Percentiles rank a stretch among this genome's conserved stretches.
These are phyloP conservation scores for Odontomachus brunneus DNA, from an alignment of 1,140 invertebrate species.

Conservation along the genomic window DNA sequence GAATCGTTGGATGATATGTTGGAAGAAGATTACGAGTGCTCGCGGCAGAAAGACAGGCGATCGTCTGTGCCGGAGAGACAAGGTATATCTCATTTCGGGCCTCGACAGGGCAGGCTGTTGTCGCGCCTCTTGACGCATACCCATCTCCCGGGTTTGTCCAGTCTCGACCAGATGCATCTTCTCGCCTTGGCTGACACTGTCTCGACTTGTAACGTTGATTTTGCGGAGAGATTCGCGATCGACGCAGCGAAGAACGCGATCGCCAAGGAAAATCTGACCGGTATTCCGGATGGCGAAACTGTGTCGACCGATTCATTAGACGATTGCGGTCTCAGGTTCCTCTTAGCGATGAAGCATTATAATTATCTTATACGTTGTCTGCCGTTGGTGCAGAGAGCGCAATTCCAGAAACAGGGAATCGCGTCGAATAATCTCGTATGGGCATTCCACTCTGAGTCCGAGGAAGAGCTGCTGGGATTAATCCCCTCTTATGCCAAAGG, in stretches of 20 bases:
- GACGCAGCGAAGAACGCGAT: constrained; percentile 91
- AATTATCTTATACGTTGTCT: constrained; percentile 96
- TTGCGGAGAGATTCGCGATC: constrained; percentile 93
- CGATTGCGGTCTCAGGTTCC: constrained; percentile 98
- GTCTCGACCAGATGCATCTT: constrained; percentile 99
- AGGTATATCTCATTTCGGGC: constrained; percentile 93
- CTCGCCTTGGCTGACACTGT: constrained; percentile 99
- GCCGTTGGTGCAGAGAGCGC: constrained; percentile 93
- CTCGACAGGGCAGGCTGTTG: constrained; percentile 91
- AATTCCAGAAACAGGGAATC: constrained; percentile 95
- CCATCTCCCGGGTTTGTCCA: constrained; percentile 97
- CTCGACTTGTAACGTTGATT: constrained; percentile 95
- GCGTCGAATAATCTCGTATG: constrained; percentile 97
- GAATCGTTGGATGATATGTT: constrained; percentile 93
- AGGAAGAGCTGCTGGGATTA: constrained; percentile 96
- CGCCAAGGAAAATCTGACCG: constrained; percentile 89
- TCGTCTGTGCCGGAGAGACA: constrained; percentile 90
- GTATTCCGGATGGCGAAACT: constrained; percentile 88
- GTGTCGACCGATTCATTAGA: constrained; percentile 94
- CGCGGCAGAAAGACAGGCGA: constrained; percentile 87
- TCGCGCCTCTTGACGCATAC: constrained; percentile 97
- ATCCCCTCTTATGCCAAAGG: constrained; percentile 95
- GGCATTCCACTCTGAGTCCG: constrained; percentile 99
- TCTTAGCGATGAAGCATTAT: constrained; percentile 99
- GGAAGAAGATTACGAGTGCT: constrained; percentile 88